Evolutionary conservation across 2,797 vertebrate genomes (phyloP).

Genomic region (Argyrosomus regius): DNA sequence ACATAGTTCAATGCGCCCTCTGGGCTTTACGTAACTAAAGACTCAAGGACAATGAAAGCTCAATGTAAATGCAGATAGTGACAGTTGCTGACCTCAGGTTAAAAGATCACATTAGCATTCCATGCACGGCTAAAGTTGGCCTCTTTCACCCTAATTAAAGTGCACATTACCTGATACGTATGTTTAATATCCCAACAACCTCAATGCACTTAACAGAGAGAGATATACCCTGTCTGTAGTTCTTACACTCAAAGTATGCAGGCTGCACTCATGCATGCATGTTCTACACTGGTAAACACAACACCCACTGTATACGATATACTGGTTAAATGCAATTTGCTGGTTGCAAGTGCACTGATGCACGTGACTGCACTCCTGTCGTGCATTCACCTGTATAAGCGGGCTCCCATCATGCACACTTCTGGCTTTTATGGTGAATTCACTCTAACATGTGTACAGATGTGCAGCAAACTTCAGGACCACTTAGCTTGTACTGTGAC

Average conservation of each 20-base stretch:
- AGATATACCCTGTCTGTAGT: not conserved
- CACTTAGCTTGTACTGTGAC: constrained; percentile 34
- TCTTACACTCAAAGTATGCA: constrained; percentile 1
- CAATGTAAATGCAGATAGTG: constrained; percentile 27
- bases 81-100: constrained; percentile 26
- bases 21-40: constrained; percentile 32
- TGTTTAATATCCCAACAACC: constrained; percentile 20
- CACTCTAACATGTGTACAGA: not conserved
- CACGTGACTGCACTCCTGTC: constrained; percentile 3
- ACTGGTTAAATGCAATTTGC: constrained; percentile 1
- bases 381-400: constrained; percentile 19
- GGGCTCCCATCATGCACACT: not conserved
- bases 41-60: constrained; percentile 48
- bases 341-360: constrained; percentile 7
- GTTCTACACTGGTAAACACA: constrained; percentile 16
- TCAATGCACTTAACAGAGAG: constrained; percentile 6
- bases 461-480: not conserved
- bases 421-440: constrained; percentile 7
- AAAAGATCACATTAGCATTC: constrained; percentile 54
- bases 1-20: constrained; percentile 20
- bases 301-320: not conserved
- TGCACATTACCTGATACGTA: constrained; percentile 17
- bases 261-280: not conserved
- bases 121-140: constrained; percentile 12
- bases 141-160: constrained; percentile 24